Base-by-base conservation (phyloP, 2,113 vertebrate genomes). In the Suricata suricatta region DNA sequence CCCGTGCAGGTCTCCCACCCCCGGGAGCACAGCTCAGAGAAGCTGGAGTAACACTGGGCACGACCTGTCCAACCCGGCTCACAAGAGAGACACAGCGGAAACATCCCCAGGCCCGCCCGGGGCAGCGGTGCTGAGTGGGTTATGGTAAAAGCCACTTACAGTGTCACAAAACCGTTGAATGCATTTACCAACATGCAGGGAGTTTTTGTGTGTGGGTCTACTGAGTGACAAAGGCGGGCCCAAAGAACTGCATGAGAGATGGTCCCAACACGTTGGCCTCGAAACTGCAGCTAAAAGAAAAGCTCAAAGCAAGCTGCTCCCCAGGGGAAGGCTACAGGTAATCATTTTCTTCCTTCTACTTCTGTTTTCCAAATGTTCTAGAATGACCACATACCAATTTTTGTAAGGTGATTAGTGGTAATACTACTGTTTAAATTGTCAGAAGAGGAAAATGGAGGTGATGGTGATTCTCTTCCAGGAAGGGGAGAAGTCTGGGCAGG, bases 331-430 rank as follows among this genome's bases (percentile, higher is more conserved):
- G 68, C 68, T 8, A 25, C 3, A 27, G 63, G 66, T 57, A 29
- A 79, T 60, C 63, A 8, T 71, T 60, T 92, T 88, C 82, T 83
- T 80, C 63, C 91, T 90, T 35, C 60, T n/a, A 35, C 33, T 80
- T 89, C 87, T 52, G 25, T 85, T 93, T 91, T 89, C 86, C 35
- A 60, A 97, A 89, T 41, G 69, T 57, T 92, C 97, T 80, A 21
- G 72, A 92, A 90, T 71, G 47, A 90, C 69, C 25, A 38, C 2
- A 33, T n/a, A 50, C 33, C 44, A 72, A 35, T 52, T 89, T 91
- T 76, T 44, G 71, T 52, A 69, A 80, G 68, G 41, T 1, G 13
- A 71, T 90, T 74, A 47, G 38, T 15, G 33, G 60, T 76, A 91
- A 93, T 52, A 80, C 86, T 29, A 77, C 15, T 50, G 88, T 93